These are phyloP conservation scores for Oxygymnocypris stewartii DNA, from an alignment of 2,113 vertebrate genomes.

Conservation along the genomic window DNA sequence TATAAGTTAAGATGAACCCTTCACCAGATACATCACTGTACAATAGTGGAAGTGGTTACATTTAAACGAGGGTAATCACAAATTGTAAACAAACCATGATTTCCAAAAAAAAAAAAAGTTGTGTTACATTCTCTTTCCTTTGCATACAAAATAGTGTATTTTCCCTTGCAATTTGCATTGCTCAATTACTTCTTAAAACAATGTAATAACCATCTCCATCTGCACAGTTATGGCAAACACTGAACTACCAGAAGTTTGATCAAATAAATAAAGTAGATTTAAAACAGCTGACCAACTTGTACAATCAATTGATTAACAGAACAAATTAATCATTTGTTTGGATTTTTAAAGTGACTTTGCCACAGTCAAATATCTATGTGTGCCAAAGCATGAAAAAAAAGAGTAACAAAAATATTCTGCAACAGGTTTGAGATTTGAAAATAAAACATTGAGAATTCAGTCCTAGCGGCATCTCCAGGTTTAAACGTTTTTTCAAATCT, in stretches of 20 bases:
- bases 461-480: constrained; percentile 17
- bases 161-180: background rate
- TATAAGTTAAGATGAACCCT: background rate
- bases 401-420: background rate
- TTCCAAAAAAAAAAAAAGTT: background rate
- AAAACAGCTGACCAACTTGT: constrained; percentile 23
- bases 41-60: background rate
- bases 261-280: constrained; percentile 49
- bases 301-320: background rate
- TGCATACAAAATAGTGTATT: background rate
- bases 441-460: constrained; percentile 15
- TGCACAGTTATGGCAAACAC: constrained; percentile 28
- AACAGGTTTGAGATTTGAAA: constrained; percentile 6
- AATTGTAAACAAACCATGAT: background rate
- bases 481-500: background rate
- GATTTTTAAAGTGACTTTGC: background rate
- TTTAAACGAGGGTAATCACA: background rate
- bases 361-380: constrained; percentile 4
- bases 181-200: background rate
- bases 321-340: background rate
- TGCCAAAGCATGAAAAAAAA: constrained; percentile 26
- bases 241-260: constrained; percentile 22
- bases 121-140: background rate
- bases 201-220: background rate
- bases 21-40: background rate